These are phyloP conservation scores for Muscicapa striata DNA, from an alignment of 2,797 vertebrate species.

Conservation along the genomic window DNA sequence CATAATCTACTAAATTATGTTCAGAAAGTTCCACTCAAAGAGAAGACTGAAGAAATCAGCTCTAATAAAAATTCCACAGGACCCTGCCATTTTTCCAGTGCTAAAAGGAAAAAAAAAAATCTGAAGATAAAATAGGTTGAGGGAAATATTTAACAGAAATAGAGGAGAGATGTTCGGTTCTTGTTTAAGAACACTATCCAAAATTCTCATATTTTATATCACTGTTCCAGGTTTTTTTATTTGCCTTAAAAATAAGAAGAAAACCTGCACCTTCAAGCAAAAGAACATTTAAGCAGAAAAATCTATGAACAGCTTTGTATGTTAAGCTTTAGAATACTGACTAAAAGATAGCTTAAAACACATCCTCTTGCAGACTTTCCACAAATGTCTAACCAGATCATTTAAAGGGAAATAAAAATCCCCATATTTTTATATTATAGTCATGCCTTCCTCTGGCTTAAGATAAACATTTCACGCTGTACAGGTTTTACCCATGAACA, in stretches of 20 bases:
- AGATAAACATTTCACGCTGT: background rate
- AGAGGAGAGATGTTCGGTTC: background rate
- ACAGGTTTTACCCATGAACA: background rate
- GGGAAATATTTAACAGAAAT: background rate
- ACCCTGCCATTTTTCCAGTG: background rate
- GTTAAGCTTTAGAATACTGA: background rate
- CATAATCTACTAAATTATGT: slow-evolving; percentile 1
- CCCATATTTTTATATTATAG: background rate
- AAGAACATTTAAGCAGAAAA: background rate
- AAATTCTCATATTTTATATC: background rate
- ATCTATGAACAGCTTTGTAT: background rate
- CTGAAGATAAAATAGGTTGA: background rate
- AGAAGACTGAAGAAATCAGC: background rate
- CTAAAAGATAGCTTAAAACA: slow-evolving; percentile 7
- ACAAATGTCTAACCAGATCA: background rate
- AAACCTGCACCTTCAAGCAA: background rate
- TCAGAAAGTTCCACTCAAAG: slow-evolving; percentile 9
- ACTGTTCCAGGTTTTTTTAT: background rate
- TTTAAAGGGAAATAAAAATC: background rate
- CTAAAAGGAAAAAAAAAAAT: background rate
- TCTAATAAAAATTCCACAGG: background rate
- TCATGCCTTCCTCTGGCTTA: background rate
- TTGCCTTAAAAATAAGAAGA: background rate
- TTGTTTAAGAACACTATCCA: background rate
- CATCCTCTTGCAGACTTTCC: background rate